Evolutionary conservation across 2,888 invertebrate species (phyloP), one percentile per base, ranked within the genome.

Genomic region (Chouioia cunea): DNA sequence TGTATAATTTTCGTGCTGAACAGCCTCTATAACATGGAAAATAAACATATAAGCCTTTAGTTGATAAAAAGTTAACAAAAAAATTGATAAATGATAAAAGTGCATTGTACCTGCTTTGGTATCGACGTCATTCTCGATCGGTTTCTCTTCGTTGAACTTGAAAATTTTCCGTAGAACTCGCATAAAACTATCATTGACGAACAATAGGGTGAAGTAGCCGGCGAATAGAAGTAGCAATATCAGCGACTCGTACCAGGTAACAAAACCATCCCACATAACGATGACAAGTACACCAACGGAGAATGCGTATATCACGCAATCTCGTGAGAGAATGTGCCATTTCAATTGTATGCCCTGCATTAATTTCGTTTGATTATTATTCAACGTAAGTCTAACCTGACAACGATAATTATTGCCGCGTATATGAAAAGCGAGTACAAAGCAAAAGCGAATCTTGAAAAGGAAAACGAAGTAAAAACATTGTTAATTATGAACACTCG

Each of bases 261-360:
- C 90, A 67, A 86, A 85, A 1, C 92, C 92, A 77, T 96, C 96
- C 90, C 93, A 93, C 36, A 95, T 91, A 58, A 96, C 89, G 1
- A 87, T 78, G 0, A 95, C 90, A 27, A 97, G 85, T 1, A 91
- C 87, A 10, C 89, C 84, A 0, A 96, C 91, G 56, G 94, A 92
- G 23, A 93, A 81, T 73, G 91, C 88, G 82, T 96, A 97, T 67
- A 95, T 91, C 8, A 90, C 78, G 54, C 93, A 92, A 79, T 97
- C 97, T 73, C 97, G 87, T 0, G 93, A 91, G 20, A 97, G 89
- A 0, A 96, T 94, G 86, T 92, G 92, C 89, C 92, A 91, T 79
- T 95, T 93, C 59, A 96, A 87, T 77, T 90, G 87, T 43, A 95
- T 91, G 0, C 92, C 91, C 94, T 94, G 84, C 46, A 57, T 23